Evolutionary conservation across 2,113 vertebrate genomes (phyloP), one percentile per base, ranked within the genome.

Genomic region (Pelecanus crispus): DNA sequence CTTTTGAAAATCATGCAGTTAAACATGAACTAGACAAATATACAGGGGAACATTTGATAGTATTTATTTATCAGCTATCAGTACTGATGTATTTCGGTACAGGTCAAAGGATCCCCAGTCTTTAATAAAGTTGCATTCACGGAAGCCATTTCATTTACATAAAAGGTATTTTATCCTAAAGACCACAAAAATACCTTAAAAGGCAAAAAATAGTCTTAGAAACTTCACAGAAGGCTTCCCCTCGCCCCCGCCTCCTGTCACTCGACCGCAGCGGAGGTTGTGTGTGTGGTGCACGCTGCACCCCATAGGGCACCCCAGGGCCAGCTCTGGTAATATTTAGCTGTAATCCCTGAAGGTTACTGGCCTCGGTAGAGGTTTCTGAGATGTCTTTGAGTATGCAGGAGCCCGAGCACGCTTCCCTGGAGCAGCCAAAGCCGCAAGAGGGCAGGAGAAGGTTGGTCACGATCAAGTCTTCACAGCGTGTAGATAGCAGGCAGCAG

Each of bases 381-480:
- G 62, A 25, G n/a, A 10, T 36, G 19, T 7, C 15, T 44, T 62
- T 1, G 14, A 28, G 55, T 2, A 2, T 2, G 0, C 22, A 22
- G 44, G 80, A 73, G 32, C 24, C 34, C 0, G 2, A 68, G 25
- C 22, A 7, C 4, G 3, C 52, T n/a, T 89, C 78, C 53, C 55
- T 5, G 15, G 31, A 71, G 47, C 72, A 8, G 49, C 32, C 53
- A 2, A 52, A 47, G 85, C 92, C 88, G 24, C 82, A 9, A 96
- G 96, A 83, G 92, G 97, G 95, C 94, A 91, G 88, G 92, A 92
- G 92, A 12, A 66, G 52, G 62, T 81, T 13, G 80, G 36, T 56
- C 58, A 55, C 7, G 22, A 44, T 17, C 29, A 4, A 13, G 28
- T 1, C 36, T 8, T 20, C 45, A 26, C 32, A 42, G 75, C 6